A percentile compares a stretch with the other conserved stretches of the same genome.
Conservation (phyloP, 2,888 invertebrate species). For the Sericinus montela region DNA sequence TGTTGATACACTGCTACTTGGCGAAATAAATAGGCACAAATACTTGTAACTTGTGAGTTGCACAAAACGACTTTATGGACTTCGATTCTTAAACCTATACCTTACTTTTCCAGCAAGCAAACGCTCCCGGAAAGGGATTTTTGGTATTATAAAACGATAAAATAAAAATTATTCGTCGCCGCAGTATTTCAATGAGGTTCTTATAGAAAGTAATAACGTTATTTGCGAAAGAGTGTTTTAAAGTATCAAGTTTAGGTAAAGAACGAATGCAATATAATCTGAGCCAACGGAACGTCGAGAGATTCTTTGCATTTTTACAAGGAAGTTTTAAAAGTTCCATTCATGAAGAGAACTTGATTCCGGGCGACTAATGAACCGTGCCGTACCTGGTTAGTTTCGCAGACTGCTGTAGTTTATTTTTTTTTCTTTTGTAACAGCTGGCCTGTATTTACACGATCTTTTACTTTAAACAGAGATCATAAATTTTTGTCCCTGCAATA, state of each 20-base stretch:
- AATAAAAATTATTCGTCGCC: neutral
- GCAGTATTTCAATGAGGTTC: no score
- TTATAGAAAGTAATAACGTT: neutral
- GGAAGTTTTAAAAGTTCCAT: slow-evolving; percentile 36
- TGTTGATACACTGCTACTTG: no score
- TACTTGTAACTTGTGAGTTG: no score
- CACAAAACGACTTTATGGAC: no score
- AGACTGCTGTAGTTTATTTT: slow-evolving; percentile 26
- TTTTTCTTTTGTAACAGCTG: slow-evolving; percentile 29
- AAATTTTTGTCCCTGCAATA: slow-evolving; percentile 2
- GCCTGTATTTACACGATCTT: slow-evolving; percentile 42
- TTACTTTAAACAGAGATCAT: slow-evolving; percentile 21
- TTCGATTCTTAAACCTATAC: no score
- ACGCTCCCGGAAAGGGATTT: no score
- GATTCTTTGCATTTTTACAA: slow-evolving; percentile 19
- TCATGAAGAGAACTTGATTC: slow-evolving; percentile 37
- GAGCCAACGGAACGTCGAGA: slow-evolving; percentile 8
- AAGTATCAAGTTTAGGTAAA: neutral
- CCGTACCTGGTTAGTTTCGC: slow-evolving; percentile 41
- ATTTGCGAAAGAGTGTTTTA: slow-evolving; percentile 16
- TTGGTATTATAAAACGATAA: no score
- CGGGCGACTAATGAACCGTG: slow-evolving; percentile 55
- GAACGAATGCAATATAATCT: slow-evolving; percentile 1
- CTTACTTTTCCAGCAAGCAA: no score
- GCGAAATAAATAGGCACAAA: no score